Conservation (phyloP, 2,797 vertebrate species). For the Oreochromis grahami region DNA sequence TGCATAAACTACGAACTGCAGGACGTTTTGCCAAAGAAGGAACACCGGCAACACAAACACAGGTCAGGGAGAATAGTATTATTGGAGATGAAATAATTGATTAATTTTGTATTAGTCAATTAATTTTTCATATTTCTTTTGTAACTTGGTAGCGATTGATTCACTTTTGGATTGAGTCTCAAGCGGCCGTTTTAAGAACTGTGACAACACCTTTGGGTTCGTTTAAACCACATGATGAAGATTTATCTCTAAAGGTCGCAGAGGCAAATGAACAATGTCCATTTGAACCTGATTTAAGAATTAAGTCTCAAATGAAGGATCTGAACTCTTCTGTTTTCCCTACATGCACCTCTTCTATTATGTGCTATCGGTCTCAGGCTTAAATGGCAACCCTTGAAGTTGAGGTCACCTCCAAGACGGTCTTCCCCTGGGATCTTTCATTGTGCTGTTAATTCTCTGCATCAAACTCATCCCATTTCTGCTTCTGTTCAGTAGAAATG, state of each 20-base stretch:
- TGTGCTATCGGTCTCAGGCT: background rate
- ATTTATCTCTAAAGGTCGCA: background rate
- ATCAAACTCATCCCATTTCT: background rate
- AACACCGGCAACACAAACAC: background rate
- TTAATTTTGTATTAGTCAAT: rapidly evolving
- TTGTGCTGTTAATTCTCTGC: background rate
- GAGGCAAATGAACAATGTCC: background rate
- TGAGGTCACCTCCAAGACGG: background rate
- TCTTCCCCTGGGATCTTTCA: background rate
- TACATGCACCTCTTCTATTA: background rate
- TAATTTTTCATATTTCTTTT: rapidly evolving
- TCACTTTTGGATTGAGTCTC: background rate
- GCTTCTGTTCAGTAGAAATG: background rate
- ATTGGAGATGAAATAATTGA: rapidly evolving
- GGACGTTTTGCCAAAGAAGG: no score
- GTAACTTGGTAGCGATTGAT: rapidly evolving
- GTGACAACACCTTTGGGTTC: background rate
- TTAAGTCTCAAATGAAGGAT: background rate
- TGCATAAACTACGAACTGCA: no score
- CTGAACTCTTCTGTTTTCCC: background rate
- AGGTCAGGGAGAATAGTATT: background rate
- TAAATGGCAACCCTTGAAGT: background rate
- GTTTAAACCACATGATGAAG: background rate
- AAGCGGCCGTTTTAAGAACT: background rate
- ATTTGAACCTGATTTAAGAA: background rate